These are phyloP conservation scores for Anniella stebbinsi DNA, from an alignment of 2,797 vertebrate species.

Conservation along the genomic window DNA sequence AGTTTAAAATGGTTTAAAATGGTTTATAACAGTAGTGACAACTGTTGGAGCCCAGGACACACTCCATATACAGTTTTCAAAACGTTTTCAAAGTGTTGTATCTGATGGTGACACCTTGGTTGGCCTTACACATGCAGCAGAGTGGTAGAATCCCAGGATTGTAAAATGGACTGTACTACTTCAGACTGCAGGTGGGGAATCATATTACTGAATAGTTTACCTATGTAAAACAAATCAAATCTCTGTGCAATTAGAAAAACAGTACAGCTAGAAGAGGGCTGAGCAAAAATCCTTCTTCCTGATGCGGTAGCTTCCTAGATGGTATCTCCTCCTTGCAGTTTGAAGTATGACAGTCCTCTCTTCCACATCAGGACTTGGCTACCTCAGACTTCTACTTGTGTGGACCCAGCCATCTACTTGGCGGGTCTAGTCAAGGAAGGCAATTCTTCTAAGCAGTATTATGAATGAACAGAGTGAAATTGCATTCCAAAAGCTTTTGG, in stretches of 20 bases:
- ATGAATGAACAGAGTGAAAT: not conserved
- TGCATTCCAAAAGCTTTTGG: not conserved
- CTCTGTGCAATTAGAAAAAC: not conserved
- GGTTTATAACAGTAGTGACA: too few species aligned
- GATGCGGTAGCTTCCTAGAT: not conserved
- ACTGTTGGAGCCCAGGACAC: too few species aligned
- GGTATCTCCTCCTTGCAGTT: not conserved
- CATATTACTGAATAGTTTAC: not conserved
- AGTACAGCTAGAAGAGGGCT: not conserved
- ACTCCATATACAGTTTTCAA: too few species aligned
- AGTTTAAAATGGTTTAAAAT: too few species aligned
- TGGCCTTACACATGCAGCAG: not conserved
- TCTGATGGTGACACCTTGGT: not conserved
- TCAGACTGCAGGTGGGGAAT: not conserved
- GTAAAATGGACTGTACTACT: not conserved
- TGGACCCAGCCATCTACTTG: not conserved
- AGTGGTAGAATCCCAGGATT: not conserved
- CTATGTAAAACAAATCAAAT: not conserved
- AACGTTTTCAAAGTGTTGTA: too few species aligned
- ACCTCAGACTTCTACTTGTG: not conserved
- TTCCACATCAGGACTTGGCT: not conserved
- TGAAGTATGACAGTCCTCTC: not conserved
- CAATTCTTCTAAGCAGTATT: not conserved
- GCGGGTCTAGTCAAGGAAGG: not conserved
- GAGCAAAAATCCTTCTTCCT: not conserved